phyloP scores from a whole-genome alignment of 2,888 invertebrate genomes.

The Xylophagus ater region DNA sequence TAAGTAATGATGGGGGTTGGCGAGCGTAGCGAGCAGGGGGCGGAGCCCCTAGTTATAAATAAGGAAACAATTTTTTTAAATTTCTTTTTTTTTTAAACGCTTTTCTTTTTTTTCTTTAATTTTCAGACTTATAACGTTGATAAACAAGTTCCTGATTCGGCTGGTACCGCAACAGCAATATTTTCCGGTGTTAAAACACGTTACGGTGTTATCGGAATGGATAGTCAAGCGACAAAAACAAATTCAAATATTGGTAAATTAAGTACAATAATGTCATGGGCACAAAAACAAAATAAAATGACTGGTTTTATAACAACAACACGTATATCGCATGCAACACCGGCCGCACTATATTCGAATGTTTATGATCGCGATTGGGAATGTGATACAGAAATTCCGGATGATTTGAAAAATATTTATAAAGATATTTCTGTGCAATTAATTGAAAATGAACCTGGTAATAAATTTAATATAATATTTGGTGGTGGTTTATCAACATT shows the following conservation, averaged over 20 bases:
- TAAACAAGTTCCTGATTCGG: slow-evolving; percentile 57
- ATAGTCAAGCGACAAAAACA: slow-evolving; percentile 26
- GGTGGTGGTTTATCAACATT: slow-evolving; percentile 48
- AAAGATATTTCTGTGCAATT: slow-evolving; percentile 53
- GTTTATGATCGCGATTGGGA: slow-evolving; percentile 49
- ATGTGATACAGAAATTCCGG: slow-evolving; percentile 41
- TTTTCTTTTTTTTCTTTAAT: too few relatives aligned
- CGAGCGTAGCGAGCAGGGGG: too few relatives aligned
- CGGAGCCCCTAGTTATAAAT: too few relatives aligned
- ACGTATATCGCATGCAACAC: slow-evolving; percentile 54
- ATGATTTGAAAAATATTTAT: slow-evolving; percentile 29
- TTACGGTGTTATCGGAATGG: slow-evolving; percentile 46
- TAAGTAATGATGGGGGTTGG: too few relatives aligned
- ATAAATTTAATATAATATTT: slow-evolving; percentile 48
- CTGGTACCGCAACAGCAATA: slow-evolving; percentile 56
- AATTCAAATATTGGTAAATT: slow-evolving; percentile 39
- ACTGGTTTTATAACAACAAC: slow-evolving; percentile 57
- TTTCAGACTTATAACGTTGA: slow-evolving; percentile 58
- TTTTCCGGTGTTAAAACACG: slow-evolving; percentile 52
- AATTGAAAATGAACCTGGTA: slow-evolving; percentile 49
- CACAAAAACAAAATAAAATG: slow-evolving; percentile 45
- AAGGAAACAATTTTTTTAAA: too few relatives aligned
- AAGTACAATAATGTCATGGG: slow-evolving; percentile 46
- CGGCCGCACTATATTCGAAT: slow-evolving; percentile 48
- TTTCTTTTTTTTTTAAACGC: too few relatives aligned